phyloP scores from a whole-genome alignment of 2,113 vertebrate species.

The Scomber colias region DNA sequence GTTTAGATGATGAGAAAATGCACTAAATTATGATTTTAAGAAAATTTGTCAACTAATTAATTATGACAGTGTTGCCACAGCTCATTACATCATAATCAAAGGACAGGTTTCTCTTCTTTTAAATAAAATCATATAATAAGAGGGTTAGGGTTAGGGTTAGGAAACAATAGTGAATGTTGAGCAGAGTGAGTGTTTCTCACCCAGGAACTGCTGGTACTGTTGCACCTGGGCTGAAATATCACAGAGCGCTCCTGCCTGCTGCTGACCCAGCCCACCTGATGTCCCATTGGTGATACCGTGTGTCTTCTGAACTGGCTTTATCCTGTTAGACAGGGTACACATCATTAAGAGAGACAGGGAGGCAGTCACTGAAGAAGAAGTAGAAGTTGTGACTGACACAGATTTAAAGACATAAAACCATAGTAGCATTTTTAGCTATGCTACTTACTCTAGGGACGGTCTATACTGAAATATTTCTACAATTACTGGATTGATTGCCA shows the following conservation, averaged over 20 bases:
- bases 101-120: background rate
- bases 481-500: no score
- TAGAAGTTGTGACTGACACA: no score
- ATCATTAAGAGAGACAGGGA: background rate
- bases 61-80: background rate
- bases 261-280: conserved; percentile 84
- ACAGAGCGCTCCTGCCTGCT: conserved; percentile 83
- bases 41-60: background rate
- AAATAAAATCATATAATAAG: background rate
- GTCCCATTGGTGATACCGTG: conserved; percentile 91
- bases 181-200: conserved; percentile 76
- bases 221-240: conserved; percentile 94
- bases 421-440: no score
- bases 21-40: no score
- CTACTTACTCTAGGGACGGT: no score
- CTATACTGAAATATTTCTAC: no score
- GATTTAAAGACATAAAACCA: no score
- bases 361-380: background rate
- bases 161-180: background rate
- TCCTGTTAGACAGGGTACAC: conserved; percentile 71
- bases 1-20: no score
- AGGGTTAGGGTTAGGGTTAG: no score
- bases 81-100: background rate
- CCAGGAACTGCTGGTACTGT: conserved; percentile 94
- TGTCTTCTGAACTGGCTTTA: conserved; percentile 91